Base-by-base conservation (phyloP, 2,797 vertebrate genomes). In the Uromys caudimaculatus region DNA sequence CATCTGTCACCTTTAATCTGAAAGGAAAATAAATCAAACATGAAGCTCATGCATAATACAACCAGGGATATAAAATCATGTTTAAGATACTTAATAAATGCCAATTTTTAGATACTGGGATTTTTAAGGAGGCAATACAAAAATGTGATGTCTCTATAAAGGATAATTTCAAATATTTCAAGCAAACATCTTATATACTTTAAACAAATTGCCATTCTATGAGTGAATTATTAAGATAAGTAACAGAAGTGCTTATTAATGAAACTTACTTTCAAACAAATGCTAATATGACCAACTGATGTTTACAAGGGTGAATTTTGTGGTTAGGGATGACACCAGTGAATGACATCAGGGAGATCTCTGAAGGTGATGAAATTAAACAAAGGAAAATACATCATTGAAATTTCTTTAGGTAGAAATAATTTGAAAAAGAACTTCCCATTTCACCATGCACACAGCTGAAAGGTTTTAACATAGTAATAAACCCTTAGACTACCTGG, bases 1-100 rank as follows among this genome's bases (percentile, higher is more conserved):
- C 96, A 86, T 44, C 91, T 93, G 93, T 93, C 96, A 90, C 91
- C 87, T 95, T 94, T 95, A 91, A 92, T 91, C 87, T 71, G 86
- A 52, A 64, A 56, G 94, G n/a, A 93, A 95, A 95, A 96, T 87
- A 91, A 97, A 97, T 97, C 93, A 96, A 93, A 96, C 93, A 77
- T 6, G 83, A 95, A 67, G 84, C 69, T 64, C 56, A 41, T 77
- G 95, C 86, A 91, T 77, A 50, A 89, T 82, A 88, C 54, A 38
- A 58, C 38, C 67, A 1, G 69, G 35, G 19, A 2, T 16, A 60
- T 29, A 89, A 89, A 95, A 85, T 94, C 76, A 17, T 54, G 56
- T 50, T 85, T 88, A 67, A 41, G 93, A 71, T 38, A 86, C 79
- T 93, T 97, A 92, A 94, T 95, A 95, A 96, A 96, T 79, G 91